Evolutionary conservation across 1,140 invertebrate genomes (phyloP).

Genomic region (Paraescarpia echinospica): DNA sequence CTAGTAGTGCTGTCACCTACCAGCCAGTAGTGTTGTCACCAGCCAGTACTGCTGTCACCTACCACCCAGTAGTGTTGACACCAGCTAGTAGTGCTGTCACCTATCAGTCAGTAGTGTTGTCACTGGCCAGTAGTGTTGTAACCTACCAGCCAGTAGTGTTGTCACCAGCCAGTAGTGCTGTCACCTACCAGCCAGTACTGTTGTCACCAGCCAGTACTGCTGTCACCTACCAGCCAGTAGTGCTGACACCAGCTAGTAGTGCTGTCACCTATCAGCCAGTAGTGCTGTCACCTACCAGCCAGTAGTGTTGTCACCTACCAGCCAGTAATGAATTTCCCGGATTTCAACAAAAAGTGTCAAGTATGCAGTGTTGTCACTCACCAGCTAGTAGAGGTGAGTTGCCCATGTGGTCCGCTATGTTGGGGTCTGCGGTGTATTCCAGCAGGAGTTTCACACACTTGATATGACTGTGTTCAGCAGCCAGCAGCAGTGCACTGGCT

Average conservation of each 20-base stretch:
- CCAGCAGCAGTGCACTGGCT: constrained; percentile 96
- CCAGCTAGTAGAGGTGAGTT: constrained; percentile 76
- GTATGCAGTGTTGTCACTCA: background rate
- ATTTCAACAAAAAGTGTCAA: too few species aligned
- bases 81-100: constrained; percentile 63
- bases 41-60: background rate
- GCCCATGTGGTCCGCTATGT: constrained; percentile 87
- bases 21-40: background rate
- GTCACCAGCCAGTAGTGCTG: constrained; percentile 63
- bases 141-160: constrained; percentile 63
- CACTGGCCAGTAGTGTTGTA: background rate
- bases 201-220: too few species aligned
- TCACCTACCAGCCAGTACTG: constrained; percentile 64
- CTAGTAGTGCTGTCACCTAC: background rate
- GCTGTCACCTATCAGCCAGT: constrained; percentile 57
- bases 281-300: constrained; percentile 56
- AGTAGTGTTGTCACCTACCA: too few species aligned
- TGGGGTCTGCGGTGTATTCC: constrained; percentile 88
- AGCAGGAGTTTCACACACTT: constrained; percentile 73
- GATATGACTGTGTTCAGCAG: constrained; percentile 77
- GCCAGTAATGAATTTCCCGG: too few species aligned
- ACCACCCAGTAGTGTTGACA: constrained; percentile 74
- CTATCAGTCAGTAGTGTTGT: constrained; percentile 63
- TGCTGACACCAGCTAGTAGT: too few species aligned
- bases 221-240: constrained; percentile 63